Evolutionary conservation across 2,797 vertebrate species (phyloP).

Genomic region (Macroramphosus scolopax): DNA sequence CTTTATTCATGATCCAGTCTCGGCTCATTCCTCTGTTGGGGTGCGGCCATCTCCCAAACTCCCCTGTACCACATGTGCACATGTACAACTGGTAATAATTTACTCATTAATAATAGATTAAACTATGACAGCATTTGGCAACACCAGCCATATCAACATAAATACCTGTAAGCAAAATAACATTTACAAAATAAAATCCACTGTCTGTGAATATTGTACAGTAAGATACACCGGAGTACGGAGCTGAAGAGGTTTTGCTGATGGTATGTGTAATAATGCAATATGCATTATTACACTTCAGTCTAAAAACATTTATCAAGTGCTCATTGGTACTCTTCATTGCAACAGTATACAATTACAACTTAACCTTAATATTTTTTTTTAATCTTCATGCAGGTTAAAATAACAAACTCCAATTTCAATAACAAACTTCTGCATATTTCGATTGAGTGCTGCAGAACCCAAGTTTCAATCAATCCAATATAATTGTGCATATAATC

Average conservation of each 20-base stretch:
- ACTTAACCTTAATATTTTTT: constrained; percentile 7
- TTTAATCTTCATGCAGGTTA: constrained; percentile 51
- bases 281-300: constrained; percentile 48
- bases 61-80: constrained; percentile 15
- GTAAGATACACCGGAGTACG: constrained; percentile 33
- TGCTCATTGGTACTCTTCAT: constrained; percentile 16
- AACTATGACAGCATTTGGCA: constrained; percentile 24
- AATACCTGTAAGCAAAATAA: constrained; percentile 56
- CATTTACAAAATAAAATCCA: constrained; percentile 54
- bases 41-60: constrained; percentile 10
- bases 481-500: constrained; percentile 21
- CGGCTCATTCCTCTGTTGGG: constrained; percentile 15
- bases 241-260: constrained; percentile 27
- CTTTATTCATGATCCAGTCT: constrained; percentile 60
- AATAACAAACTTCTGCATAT: constrained; percentile 25
- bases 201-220: constrained; percentile 68
- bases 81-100: constrained; percentile 20
- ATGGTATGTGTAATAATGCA: constrained; percentile 38
- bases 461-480: not conserved
- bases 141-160: constrained; percentile 44
- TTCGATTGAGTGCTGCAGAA: constrained; percentile 14
- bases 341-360: constrained; percentile 27
- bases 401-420: constrained; percentile 24
- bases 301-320: constrained; percentile 34
- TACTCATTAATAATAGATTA: constrained; percentile 32